Conservation (phyloP, 2,113 vertebrate species). For the human region GRCh38 chr1:58542501-58543000, state of each 20-base stretch:
- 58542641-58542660: slow-evolving; percentile 10
- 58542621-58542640: neutral
- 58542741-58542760: neutral
- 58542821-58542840: neutral
- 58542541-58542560: neutral
- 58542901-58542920: neutral
- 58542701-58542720: neutral
- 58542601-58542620: neutral
- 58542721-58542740: neutral
- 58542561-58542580: neutral
- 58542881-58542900: neutral
- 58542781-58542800: neutral
- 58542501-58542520: neutral
- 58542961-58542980: neutral
- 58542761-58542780: neutral
- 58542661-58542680: neutral
- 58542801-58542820: neutral
- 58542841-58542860: neutral
- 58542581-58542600: neutral
- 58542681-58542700: neutral
- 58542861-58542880: neutral
- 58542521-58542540: neutral
- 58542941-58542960: neutral
- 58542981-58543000: neutral
- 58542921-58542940: neutral